Percentiles rank a stretch among this genome's conserved stretches.
These are phyloP conservation scores for Crypturellus tataupa DNA, from an alignment of 2,797 vertebrate genomes.

Conservation along the genomic window DNA sequence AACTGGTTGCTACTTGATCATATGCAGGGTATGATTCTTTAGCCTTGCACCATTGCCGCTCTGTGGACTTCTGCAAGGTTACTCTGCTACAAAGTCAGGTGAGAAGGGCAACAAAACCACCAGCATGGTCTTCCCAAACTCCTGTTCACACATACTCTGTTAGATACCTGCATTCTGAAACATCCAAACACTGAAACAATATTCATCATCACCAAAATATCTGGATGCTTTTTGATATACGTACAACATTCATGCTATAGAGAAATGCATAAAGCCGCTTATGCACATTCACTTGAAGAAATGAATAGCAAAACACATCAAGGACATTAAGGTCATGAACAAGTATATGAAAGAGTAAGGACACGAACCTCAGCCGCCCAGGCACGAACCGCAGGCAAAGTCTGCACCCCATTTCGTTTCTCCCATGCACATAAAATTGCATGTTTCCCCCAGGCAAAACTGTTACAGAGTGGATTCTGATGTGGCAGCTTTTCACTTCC, in stretches of 20 bases:
- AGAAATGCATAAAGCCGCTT: neutral
- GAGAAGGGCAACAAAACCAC: neutral
- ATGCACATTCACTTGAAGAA: neutral
- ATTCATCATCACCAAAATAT: neutral
- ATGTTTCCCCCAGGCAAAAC: neutral
- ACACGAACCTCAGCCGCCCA: neutral
- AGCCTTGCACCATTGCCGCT: neutral
- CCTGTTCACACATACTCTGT: neutral
- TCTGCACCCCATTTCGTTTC: neutral
- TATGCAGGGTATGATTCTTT: slow-evolving; percentile 17
- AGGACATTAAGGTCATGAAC: neutral
- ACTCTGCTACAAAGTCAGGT: neutral
- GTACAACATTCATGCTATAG: neutral
- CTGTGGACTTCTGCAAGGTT: neutral
- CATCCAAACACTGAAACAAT: neutral
- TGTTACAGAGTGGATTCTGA: neutral
- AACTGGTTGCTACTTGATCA: neutral
- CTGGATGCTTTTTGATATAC: neutral
- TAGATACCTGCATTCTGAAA: neutral
- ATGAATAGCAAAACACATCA: neutral
- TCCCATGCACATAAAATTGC: neutral
- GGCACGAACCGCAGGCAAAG: too few species aligned
- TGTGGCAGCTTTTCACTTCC: neutral
- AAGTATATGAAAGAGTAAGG: neutral
- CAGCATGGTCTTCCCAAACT: neutral